phyloP scores from a whole-genome alignment of 2,113 vertebrate species.

The Sinocyclocheilus anshuiensis region DNA sequence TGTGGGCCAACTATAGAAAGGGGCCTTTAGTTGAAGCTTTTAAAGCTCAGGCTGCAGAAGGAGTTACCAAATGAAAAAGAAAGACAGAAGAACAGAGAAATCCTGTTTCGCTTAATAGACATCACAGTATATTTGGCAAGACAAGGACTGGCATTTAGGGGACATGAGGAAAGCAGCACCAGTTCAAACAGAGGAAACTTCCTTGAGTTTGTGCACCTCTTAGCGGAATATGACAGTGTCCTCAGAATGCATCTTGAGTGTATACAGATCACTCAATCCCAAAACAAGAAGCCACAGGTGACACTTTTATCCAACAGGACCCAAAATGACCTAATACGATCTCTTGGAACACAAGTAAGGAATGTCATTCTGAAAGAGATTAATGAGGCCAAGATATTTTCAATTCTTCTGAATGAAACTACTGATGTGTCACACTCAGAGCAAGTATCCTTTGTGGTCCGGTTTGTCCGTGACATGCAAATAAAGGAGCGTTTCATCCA shows the following conservation, averaged over 20 bases:
- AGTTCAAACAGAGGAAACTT: background rate
- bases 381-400: background rate
- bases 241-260: background rate
- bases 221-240: background rate
- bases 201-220: background rate
- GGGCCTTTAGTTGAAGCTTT: background rate
- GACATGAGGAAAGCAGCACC: background rate
- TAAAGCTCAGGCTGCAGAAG: background rate
- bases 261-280: background rate
- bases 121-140: background rate
- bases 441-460: background rate
- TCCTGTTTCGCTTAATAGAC: background rate
- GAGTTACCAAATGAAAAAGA: background rate
- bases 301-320: background rate
- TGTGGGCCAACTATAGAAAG: background rate
- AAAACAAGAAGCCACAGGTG: background rate
- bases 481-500: background rate
- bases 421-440: background rate
- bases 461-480: background rate
- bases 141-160: background rate
- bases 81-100: background rate
- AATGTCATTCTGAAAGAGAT: background rate
- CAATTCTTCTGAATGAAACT: background rate
- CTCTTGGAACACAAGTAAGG: background rate
- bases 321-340: background rate